Evolutionary conservation across 1,140 invertebrate species (phyloP), one percentile per base, ranked within the genome.

Genomic region (Dreissena rostriformis): DNA sequence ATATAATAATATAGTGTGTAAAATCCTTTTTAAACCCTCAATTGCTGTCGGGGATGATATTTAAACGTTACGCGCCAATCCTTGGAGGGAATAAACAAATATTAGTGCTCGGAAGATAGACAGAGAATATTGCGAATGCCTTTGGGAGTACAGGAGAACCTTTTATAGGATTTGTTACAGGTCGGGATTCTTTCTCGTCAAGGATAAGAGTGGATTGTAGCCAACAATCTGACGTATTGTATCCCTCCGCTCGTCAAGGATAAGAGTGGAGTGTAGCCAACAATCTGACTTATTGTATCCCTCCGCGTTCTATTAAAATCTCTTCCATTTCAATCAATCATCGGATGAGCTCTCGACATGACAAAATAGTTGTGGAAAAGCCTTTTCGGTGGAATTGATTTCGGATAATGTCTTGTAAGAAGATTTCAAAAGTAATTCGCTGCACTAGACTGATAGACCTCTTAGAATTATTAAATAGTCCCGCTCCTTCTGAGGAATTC

Each of bases 351-450:
- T 6, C 57, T 61, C 57, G 57, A 61, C 57, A 61, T 61, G 57
- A 61, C 57, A 61, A 61, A 61, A 61, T 61, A 61, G 57, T 24
- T 61, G 57, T 61, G 57, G 57, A 61, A 61, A 61, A 61, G 57
- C 22, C 57, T 61, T 12, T 61, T 61, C 57, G 22, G 17, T n/a
- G 57, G 22, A 61, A 61, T 61, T 61, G 57, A 61, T 61, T 61
- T 61, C 22, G 57, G 57, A 61, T 61, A 61, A 61, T 61, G 57
- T 61, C 57, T 61, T 61, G 57, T 61, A 61, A 61, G 57, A 61
- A 61, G 57, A 61, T 61, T 61, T 61, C 22, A 61, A 61, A 61
- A 61, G 57, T 61, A 61, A 61, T 61, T 24, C 57, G 39, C 39
- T 39, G 39, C 39, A 39, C 39, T 39, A 39, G 39, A 39, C 39